Base-by-base conservation (phyloP, 2,888 invertebrate genomes). In the Nebria salina region DNA sequence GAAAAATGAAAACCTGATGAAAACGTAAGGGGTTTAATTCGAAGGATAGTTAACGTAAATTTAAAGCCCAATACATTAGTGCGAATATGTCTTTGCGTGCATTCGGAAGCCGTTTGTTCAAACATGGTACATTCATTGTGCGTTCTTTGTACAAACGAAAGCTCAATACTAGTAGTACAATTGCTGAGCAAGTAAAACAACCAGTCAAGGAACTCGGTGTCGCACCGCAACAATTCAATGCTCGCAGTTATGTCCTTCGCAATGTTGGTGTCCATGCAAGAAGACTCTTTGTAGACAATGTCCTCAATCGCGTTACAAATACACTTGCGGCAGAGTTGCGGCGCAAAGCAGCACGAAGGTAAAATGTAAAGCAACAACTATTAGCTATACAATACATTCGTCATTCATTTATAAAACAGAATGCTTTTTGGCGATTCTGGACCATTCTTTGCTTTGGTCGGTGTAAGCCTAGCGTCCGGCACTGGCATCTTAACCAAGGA, bases 361-460 rank as follows among this genome's bases (percentile, higher is more conserved):
- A 88, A 80, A 66, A 5, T 65, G 5, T 1, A 25, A 80, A 66
- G 26, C 73, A 72, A 65, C 13, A 13, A 15, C 65, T n/a, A 20
- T 65, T 7, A 26, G 64, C 13, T 11, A 43, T 68, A 73, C 34
- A 75, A 11, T 13, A 25, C 11, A 65, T 34, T 42, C 5, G 54
- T 74, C 78, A 34, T 7, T 13, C 1, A 54, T 42, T 85, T 86
- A 54, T 54, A 6, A 11, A 11, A 74, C 83, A 89, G 90, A 83
- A 90, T 94, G 4, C 90, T 93, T 68, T 92, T 91, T 87, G 94
- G 94, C 0, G 93, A 94, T 87, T 93, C 94, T 0, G 92, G 91
- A 8, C 94, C 95, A 5, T 94, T 95, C 85, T 94, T 95, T 86
- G 94, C 95, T 6, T 87, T 95, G 20, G 93, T 95, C 81, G 94